Evolutionary conservation across 2,888 invertebrate species (phyloP).

Genomic region (Melanophora roralis): DNA sequence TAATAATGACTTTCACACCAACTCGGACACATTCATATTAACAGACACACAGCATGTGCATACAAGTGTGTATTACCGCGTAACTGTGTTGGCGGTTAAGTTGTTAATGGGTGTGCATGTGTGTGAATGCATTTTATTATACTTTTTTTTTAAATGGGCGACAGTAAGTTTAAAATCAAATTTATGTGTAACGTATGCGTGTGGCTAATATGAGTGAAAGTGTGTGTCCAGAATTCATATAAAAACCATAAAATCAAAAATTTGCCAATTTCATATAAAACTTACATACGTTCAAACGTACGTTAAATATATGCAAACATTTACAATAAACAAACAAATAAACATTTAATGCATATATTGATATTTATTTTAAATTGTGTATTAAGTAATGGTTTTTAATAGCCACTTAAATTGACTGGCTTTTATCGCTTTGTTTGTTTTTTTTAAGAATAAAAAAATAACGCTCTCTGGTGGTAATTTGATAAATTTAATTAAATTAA

Average conservation of each 20-base stretch:
- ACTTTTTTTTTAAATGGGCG: background rate
- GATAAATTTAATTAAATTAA: no score
- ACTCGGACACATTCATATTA: background rate
- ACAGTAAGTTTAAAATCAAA: slow-evolving; percentile 19
- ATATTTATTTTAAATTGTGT: slow-evolving; percentile 23
- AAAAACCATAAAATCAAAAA: slow-evolving; percentile 32
- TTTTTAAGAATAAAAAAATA: background rate
- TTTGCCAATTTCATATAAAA: slow-evolving; percentile 9
- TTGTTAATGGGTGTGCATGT: background rate
- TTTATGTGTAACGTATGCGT: background rate
- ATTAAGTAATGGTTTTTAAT: slow-evolving; percentile 15
- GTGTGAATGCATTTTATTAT: background rate
- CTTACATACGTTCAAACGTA: background rate
- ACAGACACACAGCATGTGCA: background rate
- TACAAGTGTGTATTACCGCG: slow-evolving; percentile 4
- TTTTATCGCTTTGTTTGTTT: background rate
- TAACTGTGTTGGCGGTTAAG: slow-evolving; percentile 23
- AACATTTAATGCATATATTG: background rate
- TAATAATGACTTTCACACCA: slow-evolving; percentile 67
- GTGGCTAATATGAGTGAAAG: background rate
- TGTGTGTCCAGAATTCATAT: slow-evolving; percentile 17
- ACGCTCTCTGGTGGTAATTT: no score
- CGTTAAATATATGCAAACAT: background rate
- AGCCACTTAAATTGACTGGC: background rate
- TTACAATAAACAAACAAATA: background rate